phyloP scores from a whole-genome alignment of 2,797 vertebrate species.

The Typhlichthys subterraneus region DNA sequence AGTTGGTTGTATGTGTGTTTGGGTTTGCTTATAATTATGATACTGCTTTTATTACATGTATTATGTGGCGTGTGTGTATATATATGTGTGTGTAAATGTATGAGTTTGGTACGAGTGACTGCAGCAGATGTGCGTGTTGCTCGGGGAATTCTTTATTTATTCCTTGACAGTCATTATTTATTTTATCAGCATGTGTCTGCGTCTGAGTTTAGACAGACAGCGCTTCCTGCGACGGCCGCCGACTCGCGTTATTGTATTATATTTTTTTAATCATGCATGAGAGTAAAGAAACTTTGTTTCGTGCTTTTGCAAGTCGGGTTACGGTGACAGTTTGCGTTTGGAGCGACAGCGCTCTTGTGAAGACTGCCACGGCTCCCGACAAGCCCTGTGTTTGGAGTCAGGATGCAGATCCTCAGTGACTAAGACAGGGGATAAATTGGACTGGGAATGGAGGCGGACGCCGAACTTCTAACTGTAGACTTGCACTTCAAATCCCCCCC shows the following conservation, averaged over 20 bases:
- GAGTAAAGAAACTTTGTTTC: conserved; percentile 39
- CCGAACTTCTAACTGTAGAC: conserved; percentile 54
- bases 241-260: neutral
- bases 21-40: conserved; percentile 8
- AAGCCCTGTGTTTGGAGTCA: conserved; percentile 52
- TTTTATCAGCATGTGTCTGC: conserved; percentile 18
- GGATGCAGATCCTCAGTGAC: conserved; percentile 52
- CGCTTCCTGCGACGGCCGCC: conserved; percentile 13
- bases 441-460: conserved; percentile 44
- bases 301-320: conserved; percentile 35
- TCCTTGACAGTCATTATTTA: conserved; percentile 33
- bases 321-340: conserved; percentile 53
- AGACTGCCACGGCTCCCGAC: conserved; percentile 54
- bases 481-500: conserved; percentile 58
- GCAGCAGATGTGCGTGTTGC: conserved; percentile 12
- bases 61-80: neutral
- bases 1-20: conserved; percentile 2
- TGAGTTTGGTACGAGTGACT: neutral
- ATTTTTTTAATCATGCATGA: conserved; percentile 38
- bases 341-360: conserved; percentile 57
- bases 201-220: conserved; percentile 19
- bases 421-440: conserved; percentile 59
- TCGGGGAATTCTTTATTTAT: conserved; percentile 27
- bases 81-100: neutral
- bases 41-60: neutral